Base-by-base conservation (phyloP, 1,140 invertebrate species). In the Nasonia giraulti region DNA sequence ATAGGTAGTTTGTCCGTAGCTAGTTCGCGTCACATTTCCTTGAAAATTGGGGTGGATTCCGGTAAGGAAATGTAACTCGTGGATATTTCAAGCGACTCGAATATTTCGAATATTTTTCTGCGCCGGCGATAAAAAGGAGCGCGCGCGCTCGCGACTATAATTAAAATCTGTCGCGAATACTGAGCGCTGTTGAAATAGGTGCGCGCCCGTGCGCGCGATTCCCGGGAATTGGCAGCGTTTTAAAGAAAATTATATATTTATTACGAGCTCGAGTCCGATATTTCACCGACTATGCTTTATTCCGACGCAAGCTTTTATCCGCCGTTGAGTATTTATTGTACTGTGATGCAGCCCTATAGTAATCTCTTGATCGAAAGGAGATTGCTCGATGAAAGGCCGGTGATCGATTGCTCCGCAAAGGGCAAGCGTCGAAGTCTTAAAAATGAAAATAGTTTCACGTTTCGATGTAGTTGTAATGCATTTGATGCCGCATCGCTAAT, bases 21-120 rank as follows among this genome's bases (percentile, higher is more conserved):
- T 0, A 12, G 5, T 44, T 44, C 27, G 69, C 11, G 5, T 0
- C 69, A 73, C 69, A 73, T 27, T 23, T 73, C 69, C 3, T 31
- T 5, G 69, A 33, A 73, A 73, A 73, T 31, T 23, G 33, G 73
- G 11, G 20, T 12, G 20, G 20, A 31, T 40, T n/a, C 37, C 37
- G 27, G 37, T n/a, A 2, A 44, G 33, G 73, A 44, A 37, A 75
- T 75, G 37, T 40, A 75, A 75, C 73, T 40, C 73, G 2, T 75
- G 73, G 73, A 75, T 37, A 44, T 75, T 75, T 75, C 73, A n/a
- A 44, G 73, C 10, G 2, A 75, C 73, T 75, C 33, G 71, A 74
- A 74, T 74, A 37, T 44, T 44, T 44, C 37, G 73, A 75, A 75
- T 75, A 75, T 75, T 37, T 62, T 20, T 62, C 55, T 14, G 5